Evolutionary conservation across 2,113 vertebrate genomes (phyloP), one percentile per base, ranked within the genome.

Genomic region (Neogobius melanostomus): DNA sequence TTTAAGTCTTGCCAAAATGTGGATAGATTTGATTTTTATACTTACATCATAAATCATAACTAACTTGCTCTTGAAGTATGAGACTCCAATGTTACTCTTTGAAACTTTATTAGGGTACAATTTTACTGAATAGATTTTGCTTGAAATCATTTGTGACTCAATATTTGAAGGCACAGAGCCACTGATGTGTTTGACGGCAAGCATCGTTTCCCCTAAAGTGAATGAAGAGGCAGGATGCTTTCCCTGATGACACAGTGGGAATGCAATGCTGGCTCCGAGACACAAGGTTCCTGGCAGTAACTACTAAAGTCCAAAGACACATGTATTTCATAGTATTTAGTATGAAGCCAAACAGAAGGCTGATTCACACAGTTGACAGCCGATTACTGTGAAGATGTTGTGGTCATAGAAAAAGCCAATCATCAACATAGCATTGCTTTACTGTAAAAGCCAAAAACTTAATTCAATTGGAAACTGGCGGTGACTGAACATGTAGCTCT

Each of bases 251-350:
- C 72, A 64, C 57, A 14, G 49, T 8, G 59, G 80, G 71, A 88
- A 85, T 73, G 72, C 81, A 21, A 57, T 44, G 74, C 73, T 85
- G 83, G 69, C 28, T 77, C 69, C 51, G 54, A 43, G 53, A 68
- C 72, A 75, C 65, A 64, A 76, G 60, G 71, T 84, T 87, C 82
- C 86, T 87, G 86, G 83, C 79, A 79, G 59, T 62, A 51, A 70
- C 73, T 6, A 3, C 5, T 63, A 60, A 64, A 80, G 53, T 6
- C 7, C 53, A 64, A 52, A 76, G 64, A 74, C 72, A 66, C 63
- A 78, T 60, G 75, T 42, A 74, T 82, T 81, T 77, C 52, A 52
- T 79, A 79, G 79, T 71, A 76, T 64, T 64, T 36, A 6, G 14
- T 49, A 68, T 64, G 49, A 53, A 66, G 48, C 66, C 77, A 75